Percentiles rank a stretch among this genome's conserved stretches.
Evolutionary conservation across 30 jellyfish, hydroid and myxozoan genomes (phyloP).

Genomic region (Hydractinia echinata): DNA sequence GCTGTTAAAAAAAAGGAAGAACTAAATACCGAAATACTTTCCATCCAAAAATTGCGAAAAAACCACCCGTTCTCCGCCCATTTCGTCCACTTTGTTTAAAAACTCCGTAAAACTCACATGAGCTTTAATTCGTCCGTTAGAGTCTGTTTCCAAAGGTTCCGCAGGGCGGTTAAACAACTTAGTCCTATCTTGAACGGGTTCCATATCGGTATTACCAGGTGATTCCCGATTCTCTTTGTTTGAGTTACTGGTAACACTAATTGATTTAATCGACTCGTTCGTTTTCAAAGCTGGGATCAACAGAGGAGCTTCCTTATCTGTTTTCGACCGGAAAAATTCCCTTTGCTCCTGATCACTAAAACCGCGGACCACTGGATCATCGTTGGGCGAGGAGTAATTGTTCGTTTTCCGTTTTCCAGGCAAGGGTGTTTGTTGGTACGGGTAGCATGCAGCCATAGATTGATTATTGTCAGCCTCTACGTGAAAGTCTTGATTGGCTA

Average conservation of each 20-base stretch:
- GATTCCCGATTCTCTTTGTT: neutral
- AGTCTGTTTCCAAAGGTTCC: conserved; percentile 43
- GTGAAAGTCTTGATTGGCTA: neutral
- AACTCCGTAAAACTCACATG: conserved; percentile 84
- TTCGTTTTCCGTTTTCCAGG: neutral
- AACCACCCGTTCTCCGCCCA: conserved; percentile 70
- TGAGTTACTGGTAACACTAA: conserved; percentile 62
- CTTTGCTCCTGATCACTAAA: neutral
- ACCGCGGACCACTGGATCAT: neutral
- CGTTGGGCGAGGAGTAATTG: neutral
- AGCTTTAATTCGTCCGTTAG: conserved; percentile 68
- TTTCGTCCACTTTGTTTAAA: conserved; percentile 45
- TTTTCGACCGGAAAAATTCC: conserved; percentile 28
- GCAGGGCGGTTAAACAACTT: conserved; percentile 31
- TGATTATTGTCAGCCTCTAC: neutral
- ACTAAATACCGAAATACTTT: neutral
- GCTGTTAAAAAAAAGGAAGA: too few relatives aligned
- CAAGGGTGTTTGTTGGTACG: neutral
- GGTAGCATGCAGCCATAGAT: neutral
- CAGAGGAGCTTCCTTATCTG: conserved; percentile 22
- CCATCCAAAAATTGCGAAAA: conserved; percentile 13
- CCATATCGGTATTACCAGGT: neutral
- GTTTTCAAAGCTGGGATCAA: neutral
- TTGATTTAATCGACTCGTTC: conserved; percentile 47
- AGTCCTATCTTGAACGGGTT: conserved; percentile 28